Evolutionary conservation across 2,797 vertebrate species (phyloP), one percentile per base, ranked within the genome.

Genomic region (Catostomus latipinnis): DNA sequence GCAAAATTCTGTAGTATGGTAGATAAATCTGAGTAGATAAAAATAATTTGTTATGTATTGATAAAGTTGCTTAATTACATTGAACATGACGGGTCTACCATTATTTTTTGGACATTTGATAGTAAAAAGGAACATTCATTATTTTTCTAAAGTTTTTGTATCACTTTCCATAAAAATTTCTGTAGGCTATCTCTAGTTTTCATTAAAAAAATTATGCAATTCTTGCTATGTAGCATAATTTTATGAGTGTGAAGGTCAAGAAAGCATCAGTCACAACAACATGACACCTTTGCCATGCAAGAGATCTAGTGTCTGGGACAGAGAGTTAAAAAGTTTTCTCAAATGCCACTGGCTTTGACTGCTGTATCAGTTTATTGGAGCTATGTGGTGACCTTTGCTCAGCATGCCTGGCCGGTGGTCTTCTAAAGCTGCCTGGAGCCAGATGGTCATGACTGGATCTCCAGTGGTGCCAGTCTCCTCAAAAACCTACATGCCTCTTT

Each of bases 311-410:
- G 53, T 54, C 53, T 54, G n/a, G 53, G 1, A n/a, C 12, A 54
- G 6, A 54, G n/a, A 13, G 4, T 6, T n/a, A 13, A 54, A 54
- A 6, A 54, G 53, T 54, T 54, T 54, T 54, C 12, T 54, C 34
- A 34, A 54, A 54, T 67, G 60, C 74, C 70, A 86, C 83, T 76
- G 65, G 53, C 76, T 65, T 50, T 66, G 81, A 62, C 58, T 81
- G 52, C 56, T 67, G 12, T 7, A 13, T 0, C 22, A 43, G 43
- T 86, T 89, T 86, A 81, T 75, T 50, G 82, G 34, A 4, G 66
- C 61, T 60, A 57, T 14, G 57, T 66, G 54, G 1, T 65, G 45
- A 75, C 62, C 52, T 76, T 68, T 76, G 52, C 53, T 34, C 16
- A 6, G 12, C 67, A 49, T 54, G 14, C 62, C 65, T 68, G 57